These are phyloP conservation scores for Daboia siamensis DNA, from an alignment of 2,113 vertebrate species.

Conservation along the genomic window DNA sequence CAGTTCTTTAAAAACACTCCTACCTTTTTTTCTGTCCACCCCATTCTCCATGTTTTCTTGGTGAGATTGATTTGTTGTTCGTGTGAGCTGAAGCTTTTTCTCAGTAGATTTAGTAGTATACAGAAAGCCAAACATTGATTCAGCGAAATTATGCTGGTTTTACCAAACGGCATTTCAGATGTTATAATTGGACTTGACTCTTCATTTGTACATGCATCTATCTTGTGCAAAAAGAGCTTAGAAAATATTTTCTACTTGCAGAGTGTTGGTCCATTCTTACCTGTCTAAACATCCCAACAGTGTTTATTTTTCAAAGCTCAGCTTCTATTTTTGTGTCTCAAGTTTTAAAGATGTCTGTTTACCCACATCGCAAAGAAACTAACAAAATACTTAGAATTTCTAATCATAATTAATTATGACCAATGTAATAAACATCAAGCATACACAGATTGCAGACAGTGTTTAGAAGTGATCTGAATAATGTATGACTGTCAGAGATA, in stretches of 20 bases:
- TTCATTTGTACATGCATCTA: background rate
- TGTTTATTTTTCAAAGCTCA: background rate
- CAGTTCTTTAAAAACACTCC: constrained; percentile 39
- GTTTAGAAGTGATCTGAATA: constrained; percentile 42
- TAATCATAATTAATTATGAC: constrained; percentile 53
- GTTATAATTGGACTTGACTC: background rate
- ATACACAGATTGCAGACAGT: constrained; percentile 18
- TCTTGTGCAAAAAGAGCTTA: background rate
- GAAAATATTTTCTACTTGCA: background rate
- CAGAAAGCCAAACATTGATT: background rate
- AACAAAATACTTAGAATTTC: constrained; percentile 25
- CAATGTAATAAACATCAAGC: constrained; percentile 47
- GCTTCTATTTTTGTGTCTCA: constrained; percentile 11
- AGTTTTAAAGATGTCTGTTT: constrained; percentile 39
- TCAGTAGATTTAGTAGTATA: background rate
- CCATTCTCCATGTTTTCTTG: background rate
- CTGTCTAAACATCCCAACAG: background rate
- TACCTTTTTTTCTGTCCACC: constrained; percentile 37
- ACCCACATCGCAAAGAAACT: constrained; percentile 20
- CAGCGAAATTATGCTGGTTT: background rate
- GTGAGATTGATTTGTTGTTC: constrained; percentile 12
- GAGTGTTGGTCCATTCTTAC: background rate
- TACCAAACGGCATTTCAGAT: background rate
- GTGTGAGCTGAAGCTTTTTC: fast-evolving
- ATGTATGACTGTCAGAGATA: background rate